Conservation (phyloP, 2,888 invertebrate genomes). For the Heliconius erato region DNA sequence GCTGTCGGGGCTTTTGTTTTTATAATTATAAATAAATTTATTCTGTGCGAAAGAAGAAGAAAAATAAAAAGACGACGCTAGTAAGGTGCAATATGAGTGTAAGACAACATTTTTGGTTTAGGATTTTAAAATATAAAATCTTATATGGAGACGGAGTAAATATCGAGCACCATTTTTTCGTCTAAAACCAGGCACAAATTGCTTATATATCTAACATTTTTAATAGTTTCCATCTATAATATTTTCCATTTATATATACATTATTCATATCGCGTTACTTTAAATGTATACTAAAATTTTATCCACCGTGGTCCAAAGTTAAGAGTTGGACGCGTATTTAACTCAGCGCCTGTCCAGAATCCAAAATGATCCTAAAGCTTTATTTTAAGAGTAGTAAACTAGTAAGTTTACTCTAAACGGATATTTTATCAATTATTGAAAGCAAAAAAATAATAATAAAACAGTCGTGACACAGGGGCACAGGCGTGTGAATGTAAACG, state of each 20-base stretch:
- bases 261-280: slow-evolving; percentile 22
- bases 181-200: not conserved
- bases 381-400: too few species aligned
- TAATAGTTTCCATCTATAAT: not conserved
- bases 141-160: not conserved
- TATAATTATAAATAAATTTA: too few species aligned
- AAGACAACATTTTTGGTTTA: not conserved
- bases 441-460: too few species aligned
- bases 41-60: too few species aligned
- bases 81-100: not conserved
- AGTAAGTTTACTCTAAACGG: not conserved
- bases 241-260: slow-evolving; percentile 15
- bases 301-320: slow-evolving; percentile 16
- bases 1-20: too few species aligned
- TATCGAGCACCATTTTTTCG: not conserved
- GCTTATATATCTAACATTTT: not conserved
- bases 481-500: not conserved
- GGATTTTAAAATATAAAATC: not conserved
- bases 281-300: slow-evolving; percentile 28
- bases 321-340: slow-evolving; percentile 22
- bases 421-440: not conserved
- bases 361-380: slow-evolving; percentile 10
- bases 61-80: not conserved
- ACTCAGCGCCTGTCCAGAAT: slow-evolving; percentile 19
- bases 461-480: not conserved